Conservation (phyloP, 1,140 invertebrate species). For the Leptopilina clavipes region DNA sequence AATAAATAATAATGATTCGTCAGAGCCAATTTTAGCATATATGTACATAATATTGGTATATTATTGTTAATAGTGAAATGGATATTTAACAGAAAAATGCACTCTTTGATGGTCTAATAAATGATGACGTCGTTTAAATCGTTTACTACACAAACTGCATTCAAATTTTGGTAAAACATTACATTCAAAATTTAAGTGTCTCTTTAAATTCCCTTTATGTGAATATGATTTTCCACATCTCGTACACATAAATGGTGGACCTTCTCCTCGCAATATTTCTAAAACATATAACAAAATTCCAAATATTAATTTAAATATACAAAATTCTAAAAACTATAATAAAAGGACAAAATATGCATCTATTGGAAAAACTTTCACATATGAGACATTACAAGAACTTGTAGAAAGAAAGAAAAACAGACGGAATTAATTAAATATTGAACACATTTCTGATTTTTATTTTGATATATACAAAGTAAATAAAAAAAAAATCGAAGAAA, state of each 20-base stretch:
- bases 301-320: neutral
- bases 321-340: neutral
- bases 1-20: too few species aligned
- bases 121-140: conserved; percentile 11
- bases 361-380: too few species aligned
- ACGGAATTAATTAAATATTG: too few species aligned
- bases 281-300: neutral
- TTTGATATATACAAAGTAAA: too few species aligned
- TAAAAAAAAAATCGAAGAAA: too few species aligned
- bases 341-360: too few species aligned
- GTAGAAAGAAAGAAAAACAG: too few species aligned
- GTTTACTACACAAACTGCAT: neutral
- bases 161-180: conserved; percentile 12
- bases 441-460: too few species aligned
- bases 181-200: conserved; percentile 22
- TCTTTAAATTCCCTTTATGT: conserved; percentile 3
- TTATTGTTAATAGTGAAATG: neutral
- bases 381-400: too few species aligned
- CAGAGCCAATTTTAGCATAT: too few species aligned
- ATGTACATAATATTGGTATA: too few species aligned
- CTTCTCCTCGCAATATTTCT: neutral
- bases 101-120: conserved; percentile 12
- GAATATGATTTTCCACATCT: conserved; percentile 8
- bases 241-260: neutral
- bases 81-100: neutral